Percentiles rank a stretch among this genome's conserved stretches.
Evolutionary conservation across 2,113 vertebrate species (phyloP).

Genomic region (Chitala chitala): DNA sequence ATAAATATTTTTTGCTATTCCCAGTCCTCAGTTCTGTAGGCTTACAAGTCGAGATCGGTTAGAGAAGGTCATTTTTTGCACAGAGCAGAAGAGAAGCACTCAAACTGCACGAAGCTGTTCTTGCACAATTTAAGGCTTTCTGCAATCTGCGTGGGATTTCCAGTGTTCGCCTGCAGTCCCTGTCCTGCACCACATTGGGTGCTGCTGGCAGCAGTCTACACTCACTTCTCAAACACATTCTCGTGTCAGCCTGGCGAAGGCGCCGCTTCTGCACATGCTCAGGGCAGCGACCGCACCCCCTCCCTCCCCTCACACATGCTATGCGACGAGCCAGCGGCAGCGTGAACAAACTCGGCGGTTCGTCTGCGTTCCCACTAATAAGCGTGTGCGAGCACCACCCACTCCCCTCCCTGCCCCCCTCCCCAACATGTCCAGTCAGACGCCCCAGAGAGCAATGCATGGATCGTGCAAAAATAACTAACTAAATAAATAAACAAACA

Average conservation of each 20-base stretch:
- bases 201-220: background rate
- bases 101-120: constrained; percentile 19
- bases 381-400: constrained; percentile 32
- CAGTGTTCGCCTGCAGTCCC: background rate
- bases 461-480: constrained; percentile 55
- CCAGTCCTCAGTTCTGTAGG: constrained; percentile 23
- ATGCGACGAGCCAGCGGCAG: constrained; percentile 38
- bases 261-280: constrained; percentile 50
- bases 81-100: constrained; percentile 39
- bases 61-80: constrained; percentile 28
- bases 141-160: background rate
- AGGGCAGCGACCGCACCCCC: constrained; percentile 40
- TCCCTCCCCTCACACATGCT: constrained; percentile 53
- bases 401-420: constrained; percentile 39
- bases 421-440: constrained; percentile 42
- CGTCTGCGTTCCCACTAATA: constrained; percentile 26
- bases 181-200: background rate
- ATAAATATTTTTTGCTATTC: constrained; percentile 23
- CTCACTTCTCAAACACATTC: background rate
- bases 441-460: constrained; percentile 51
- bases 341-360: constrained; percentile 22
- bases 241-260: background rate
- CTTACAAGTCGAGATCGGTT: constrained; percentile 28
- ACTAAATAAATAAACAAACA: no score
- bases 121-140: constrained; percentile 24